Base-by-base conservation (phyloP, 2,888 invertebrate species). In the Meteorus cinctellus region DNA sequence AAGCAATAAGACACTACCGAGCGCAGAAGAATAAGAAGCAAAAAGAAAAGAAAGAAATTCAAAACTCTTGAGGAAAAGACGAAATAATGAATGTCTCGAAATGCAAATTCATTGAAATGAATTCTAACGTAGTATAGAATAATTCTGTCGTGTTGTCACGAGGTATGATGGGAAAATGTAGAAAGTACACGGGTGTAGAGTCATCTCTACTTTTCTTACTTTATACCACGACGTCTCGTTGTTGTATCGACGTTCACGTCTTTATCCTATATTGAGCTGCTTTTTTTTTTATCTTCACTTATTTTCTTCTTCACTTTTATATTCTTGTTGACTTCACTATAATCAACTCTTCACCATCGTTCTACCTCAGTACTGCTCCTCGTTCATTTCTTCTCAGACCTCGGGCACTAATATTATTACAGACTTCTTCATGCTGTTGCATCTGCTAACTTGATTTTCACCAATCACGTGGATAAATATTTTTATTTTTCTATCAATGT, bases 31-130 rank as follows among this genome's bases (percentile, higher is more conserved):
- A 6, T 45, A 48, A 48, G 16, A 45, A 16, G 0, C 29, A 19
- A 19, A 65, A 5, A 24, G 16, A 65, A 41, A 41, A 65, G 4
- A 36, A 41, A 36, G 24, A 24, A 65, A 31, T 62, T 36, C 41
- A 36, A 5, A 62, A 31, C 31, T 62, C n/a, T 29, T n/a, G 16
- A 31, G 34, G 51, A 55, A 74, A 34, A 48, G 41, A 68, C 31
- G 45, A 68, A 62, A 31, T 74, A 68, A 68, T 74, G 68, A 24
- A 27, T 16, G 77, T 72, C 79, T 83, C 78, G 80, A 80, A 82
- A 87, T 87, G 87, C 84, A 87, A 87, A 87, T 87, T 85, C 83
- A 86, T 86, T 86, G 81, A 84, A 86, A 87, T 86, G 83, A 86
- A 86, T 85, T 87, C 84, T 77, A 77, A 81, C 82, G 82, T 75